Evolutionary conservation across 2,113 vertebrate species (phyloP).

Genomic region (Notiomystis cincta): DNA sequence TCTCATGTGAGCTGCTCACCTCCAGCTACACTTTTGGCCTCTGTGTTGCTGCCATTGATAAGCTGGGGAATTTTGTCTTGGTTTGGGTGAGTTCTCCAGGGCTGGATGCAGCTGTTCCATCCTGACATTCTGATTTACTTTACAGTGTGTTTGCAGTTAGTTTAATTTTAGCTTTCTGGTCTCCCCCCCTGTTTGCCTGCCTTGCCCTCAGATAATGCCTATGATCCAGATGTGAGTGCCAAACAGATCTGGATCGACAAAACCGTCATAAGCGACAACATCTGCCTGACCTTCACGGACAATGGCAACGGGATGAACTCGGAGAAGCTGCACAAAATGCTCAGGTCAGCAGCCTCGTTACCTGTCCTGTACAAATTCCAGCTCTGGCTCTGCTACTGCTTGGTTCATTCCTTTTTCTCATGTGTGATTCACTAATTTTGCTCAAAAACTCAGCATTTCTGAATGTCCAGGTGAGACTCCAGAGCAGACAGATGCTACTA

Average conservation of each 20-base stretch:
- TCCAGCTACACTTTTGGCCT: neutral
- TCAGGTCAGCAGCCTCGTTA: constrained; percentile 77
- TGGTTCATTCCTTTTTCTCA: neutral
- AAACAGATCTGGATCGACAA: constrained; percentile 96
- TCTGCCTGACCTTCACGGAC: constrained; percentile 89
- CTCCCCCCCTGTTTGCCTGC: neutral
- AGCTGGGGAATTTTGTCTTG: neutral
- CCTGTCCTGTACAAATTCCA: neutral
- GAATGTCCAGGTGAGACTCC: neutral
- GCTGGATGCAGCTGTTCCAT: neutral
- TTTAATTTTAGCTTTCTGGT: neutral
- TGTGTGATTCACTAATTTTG: rapidly evolving
- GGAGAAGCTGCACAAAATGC: constrained; percentile 90
- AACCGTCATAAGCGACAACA: constrained; percentile 72
- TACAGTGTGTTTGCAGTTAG: neutral
- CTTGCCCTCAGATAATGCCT: constrained; percentile 86
- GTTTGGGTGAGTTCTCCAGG: neutral
- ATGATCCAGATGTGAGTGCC: constrained; percentile 92
- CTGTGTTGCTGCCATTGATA: neutral
- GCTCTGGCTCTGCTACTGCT: neutral
- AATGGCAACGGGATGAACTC: constrained; percentile 88
- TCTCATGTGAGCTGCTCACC: rapidly evolving
- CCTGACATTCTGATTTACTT: neutral
- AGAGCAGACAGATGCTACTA: neutral
- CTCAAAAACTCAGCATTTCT: neutral